phyloP scores from a whole-genome alignment of 1,140 invertebrate genomes.

The Catajapyx aquilonaris region DNA sequence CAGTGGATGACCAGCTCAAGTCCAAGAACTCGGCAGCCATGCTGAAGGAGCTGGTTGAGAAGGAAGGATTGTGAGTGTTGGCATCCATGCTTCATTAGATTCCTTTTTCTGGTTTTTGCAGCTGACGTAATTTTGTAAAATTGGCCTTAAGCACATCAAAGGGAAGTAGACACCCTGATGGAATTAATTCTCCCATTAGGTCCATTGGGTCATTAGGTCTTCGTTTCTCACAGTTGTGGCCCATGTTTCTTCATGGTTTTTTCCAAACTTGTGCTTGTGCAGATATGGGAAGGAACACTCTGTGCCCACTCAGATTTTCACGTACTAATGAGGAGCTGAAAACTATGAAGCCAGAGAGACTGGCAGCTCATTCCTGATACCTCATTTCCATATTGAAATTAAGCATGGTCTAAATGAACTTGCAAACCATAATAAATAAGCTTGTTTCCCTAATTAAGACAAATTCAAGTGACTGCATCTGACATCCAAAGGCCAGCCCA shows the following conservation, averaged over 20 bases:
- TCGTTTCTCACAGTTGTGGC: too few relatives aligned
- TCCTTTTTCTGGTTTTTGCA: not conserved
- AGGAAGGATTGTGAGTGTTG: constrained; percentile 46
- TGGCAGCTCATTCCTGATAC: not conserved
- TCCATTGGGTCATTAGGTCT: not conserved
- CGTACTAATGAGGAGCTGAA: too few relatives aligned
- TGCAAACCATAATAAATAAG: not conserved
- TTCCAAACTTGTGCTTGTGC: too few relatives aligned
- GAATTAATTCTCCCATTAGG: not conserved
- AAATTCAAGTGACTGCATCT: not conserved
- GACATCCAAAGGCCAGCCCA: not conserved
- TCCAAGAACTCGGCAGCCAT: constrained; percentile 32
- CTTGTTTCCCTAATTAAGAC: not conserved
- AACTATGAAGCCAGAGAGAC: constrained; percentile 1
- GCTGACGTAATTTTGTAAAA: not conserved
- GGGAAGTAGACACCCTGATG: not conserved
- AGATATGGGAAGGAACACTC: too few relatives aligned
- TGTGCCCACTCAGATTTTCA: too few relatives aligned
- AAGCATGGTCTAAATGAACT: not conserved
- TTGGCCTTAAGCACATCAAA: not conserved
- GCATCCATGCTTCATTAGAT: not conserved
- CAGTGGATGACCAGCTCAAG: constrained; percentile 41
- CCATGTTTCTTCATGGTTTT: not conserved
- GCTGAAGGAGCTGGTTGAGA: constrained; percentile 34
- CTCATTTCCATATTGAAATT: not conserved